Conservation (phyloP, 2,113 vertebrate species). For the Zosterops lateralis region DNA sequence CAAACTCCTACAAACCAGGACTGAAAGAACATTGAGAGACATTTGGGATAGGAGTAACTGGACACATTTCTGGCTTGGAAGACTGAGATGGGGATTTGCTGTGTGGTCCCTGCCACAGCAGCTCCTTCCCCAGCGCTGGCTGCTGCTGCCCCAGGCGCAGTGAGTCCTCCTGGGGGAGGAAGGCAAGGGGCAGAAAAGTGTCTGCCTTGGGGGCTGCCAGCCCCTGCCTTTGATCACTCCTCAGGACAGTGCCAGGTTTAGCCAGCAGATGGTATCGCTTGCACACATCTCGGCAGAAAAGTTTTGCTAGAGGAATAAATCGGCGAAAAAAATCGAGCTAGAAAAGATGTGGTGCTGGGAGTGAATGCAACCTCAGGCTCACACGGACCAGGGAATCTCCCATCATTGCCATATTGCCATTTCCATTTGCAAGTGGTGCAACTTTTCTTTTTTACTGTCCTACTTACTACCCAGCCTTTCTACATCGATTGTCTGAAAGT, state of each 20-base stretch:
- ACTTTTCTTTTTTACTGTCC: neutral
- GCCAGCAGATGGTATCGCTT: slow-evolving; percentile 66
- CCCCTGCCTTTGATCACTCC: fast-evolving
- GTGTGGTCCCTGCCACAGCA: neutral
- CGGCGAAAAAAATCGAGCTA: fast-evolving
- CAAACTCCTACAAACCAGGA: neutral
- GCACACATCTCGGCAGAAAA: neutral
- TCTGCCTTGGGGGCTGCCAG: fast-evolving
- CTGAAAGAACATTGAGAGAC: neutral
- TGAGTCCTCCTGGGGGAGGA: neutral
- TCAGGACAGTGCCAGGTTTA: fast-evolving
- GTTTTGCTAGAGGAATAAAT: neutral
- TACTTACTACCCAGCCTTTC: neutral
- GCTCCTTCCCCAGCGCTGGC: neutral
- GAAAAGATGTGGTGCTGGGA: neutral
- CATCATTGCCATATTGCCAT: neutral
- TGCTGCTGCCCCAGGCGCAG: neutral
- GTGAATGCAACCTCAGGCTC: neutral
- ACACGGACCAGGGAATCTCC: neutral
- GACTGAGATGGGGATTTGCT: neutral
- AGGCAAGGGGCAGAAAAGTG: fast-evolving
- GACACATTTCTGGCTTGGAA: neutral
- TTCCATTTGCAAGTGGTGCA: neutral
- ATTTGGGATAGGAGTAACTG: neutral
- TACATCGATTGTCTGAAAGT: neutral